A percentile compares a stretch with the other conserved stretches of the same genome.
Evolutionary conservation across 1,140 invertebrate genomes (phyloP).

Genomic region (Arion vulgaris): DNA sequence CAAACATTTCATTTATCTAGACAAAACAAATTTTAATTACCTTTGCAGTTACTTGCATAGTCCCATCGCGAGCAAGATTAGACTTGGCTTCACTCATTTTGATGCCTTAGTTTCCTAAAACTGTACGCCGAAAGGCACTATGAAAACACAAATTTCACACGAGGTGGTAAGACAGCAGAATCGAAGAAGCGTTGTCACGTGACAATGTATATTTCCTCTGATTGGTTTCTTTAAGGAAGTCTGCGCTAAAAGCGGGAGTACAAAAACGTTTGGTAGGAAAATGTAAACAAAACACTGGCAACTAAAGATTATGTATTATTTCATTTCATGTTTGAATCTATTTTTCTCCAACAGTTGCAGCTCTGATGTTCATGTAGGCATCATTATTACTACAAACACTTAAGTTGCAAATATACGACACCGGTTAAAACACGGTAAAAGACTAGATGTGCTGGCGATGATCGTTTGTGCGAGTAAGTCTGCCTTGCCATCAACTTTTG

Average conservation of each 20-base stretch:
- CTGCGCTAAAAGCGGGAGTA: conserved; percentile 59
- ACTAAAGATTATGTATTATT: neutral
- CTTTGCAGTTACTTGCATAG: conserved; percentile 70
- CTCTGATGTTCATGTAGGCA: too few species aligned
- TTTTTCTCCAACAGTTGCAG: too few species aligned
- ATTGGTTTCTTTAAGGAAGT: conserved; percentile 58
- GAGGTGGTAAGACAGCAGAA: conserved; percentile 49
- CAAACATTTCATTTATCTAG: neutral
- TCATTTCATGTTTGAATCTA: too few species aligned
- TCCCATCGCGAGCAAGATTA: conserved; percentile 62
- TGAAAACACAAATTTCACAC: conserved; percentile 56
- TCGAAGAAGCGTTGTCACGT: conserved; percentile 66
- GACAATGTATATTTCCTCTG: conserved; percentile 45
- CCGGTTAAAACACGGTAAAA: too few species aligned
- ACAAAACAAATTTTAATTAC: conserved; percentile 53
- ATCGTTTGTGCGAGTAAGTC: too few species aligned
- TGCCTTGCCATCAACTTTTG: too few species aligned
- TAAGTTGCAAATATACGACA: too few species aligned
- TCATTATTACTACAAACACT: too few species aligned
- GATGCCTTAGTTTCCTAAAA: conserved; percentile 45
- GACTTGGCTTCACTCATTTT: conserved; percentile 65
- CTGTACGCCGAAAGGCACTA: conserved; percentile 46
- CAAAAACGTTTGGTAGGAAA: conserved; percentile 51
- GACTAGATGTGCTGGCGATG: too few species aligned
- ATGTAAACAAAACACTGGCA: conserved; percentile 25